Evolutionary conservation across 2,113 vertebrate genomes (phyloP).

Genomic region (Scortum barcoo): DNA sequence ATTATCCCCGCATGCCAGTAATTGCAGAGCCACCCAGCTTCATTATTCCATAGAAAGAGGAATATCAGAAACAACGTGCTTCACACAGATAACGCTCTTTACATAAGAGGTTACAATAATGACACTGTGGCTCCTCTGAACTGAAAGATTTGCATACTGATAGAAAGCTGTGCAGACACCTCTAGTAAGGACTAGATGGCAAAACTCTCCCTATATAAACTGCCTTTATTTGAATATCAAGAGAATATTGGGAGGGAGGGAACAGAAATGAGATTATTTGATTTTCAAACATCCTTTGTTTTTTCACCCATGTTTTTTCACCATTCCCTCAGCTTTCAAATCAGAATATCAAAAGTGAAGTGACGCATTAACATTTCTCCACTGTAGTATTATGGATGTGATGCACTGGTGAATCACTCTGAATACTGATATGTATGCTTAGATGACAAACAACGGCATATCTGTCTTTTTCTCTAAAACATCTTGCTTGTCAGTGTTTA

Average conservation of each 20-base stretch:
- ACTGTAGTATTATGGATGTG: neutral
- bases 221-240: constrained; percentile 77
- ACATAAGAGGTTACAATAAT: constrained; percentile 70
- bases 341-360: constrained; percentile 40
- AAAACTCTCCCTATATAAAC: constrained; percentile 63
- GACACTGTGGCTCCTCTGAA: constrained; percentile 60
- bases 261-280: constrained; percentile 44
- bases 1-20: constrained; percentile 37
- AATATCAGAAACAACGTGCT: constrained; percentile 45
- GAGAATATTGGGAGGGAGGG: constrained; percentile 51
- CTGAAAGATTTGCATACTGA: constrained; percentile 79
- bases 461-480: neutral
- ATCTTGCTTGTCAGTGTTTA: too few species aligned
- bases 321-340: constrained; percentile 28
- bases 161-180: constrained; percentile 52
- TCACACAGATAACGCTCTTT: constrained; percentile 58
- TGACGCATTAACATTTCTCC: constrained; percentile 23
- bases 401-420: constrained; percentile 7
- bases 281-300: constrained; percentile 44
- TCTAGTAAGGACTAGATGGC: constrained; percentile 27
- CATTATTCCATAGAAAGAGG: constrained; percentile 54
- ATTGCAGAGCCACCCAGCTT: constrained; percentile 50
- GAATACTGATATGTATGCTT: neutral
- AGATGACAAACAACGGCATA: constrained; percentile 4
- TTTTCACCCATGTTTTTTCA: constrained; percentile 22